A percentile compares a stretch with the other conserved stretches of the same genome.
These are phyloP conservation scores for Protosalanx chinensis DNA, from an alignment of 2,797 vertebrate genomes.

Conservation along the genomic window DNA sequence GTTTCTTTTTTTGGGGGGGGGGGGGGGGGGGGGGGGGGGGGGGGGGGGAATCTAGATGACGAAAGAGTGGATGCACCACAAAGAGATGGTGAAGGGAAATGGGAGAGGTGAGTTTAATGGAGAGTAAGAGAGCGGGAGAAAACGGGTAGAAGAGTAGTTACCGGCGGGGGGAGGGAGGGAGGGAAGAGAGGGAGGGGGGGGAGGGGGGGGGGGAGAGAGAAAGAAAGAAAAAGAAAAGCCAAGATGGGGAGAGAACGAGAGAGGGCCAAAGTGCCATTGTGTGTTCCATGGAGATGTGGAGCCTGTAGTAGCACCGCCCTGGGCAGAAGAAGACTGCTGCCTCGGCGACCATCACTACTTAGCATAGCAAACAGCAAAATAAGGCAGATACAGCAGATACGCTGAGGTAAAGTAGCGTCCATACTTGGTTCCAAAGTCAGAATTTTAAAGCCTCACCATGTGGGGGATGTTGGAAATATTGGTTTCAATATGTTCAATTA, in stretches of 20 bases:
- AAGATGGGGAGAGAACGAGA: not conserved
- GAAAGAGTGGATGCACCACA: conserved; percentile 1
- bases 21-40: too few relatives aligned
- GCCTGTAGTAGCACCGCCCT: not conserved
- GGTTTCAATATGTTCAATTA: too few relatives aligned
- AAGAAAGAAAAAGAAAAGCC: not conserved
- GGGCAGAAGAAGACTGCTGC: not conserved
- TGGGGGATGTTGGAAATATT: too few relatives aligned
- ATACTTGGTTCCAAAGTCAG: too few relatives aligned
- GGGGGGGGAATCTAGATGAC: too few relatives aligned
- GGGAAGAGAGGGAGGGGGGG: not conserved
- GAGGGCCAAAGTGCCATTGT: conserved; percentile 5
- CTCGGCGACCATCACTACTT: not conserved
- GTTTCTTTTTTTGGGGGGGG: too few relatives aligned
- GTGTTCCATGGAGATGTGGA: conserved; percentile 22
- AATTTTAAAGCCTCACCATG: too few relatives aligned
- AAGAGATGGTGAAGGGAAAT: conserved; percentile 7
- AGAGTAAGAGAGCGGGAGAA: not conserved
- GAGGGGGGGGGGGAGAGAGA: not conserved
- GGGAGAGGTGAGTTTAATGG: conserved; percentile 1
- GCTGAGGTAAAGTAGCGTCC: not conserved
- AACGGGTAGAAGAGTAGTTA: not conserved
- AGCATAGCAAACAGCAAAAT: too few relatives aligned
- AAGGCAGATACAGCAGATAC: not conserved
- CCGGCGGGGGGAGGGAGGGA: conserved; percentile 9